Base-by-base conservation (phyloP, 1,140 invertebrate species). In the Zaprionus camerounensis region DNA sequence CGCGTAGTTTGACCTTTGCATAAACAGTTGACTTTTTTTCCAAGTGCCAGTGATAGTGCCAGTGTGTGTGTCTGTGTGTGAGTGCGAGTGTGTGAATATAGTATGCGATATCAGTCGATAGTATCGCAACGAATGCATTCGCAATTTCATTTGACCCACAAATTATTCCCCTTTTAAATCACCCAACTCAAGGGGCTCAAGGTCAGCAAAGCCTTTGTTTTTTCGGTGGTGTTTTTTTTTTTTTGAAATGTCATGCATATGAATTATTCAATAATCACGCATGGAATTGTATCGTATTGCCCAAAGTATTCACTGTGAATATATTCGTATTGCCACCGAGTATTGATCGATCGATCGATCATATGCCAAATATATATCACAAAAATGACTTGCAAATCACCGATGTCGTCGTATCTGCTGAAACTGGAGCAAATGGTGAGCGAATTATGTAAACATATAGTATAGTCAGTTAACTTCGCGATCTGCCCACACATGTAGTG, bases 371-470 rank as follows among this genome's bases (percentile, higher is more conserved):
- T 17, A 7, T 13, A 11, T 17, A 7, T 22, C 20, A 13, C 1
- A 22, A 65, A 72, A 65, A 80, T 80, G 78, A 80, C 63, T 80
- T 77, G 78, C 78, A 73, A 77, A 61, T 41, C 68, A 26, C 64
- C 78, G 49, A 69, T 73, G 65, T 72, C 69, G 56, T 84, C 69
- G 63, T 84, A 84, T 61, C 63, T 84, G 65, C 67, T 81, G 1
- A 84, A 84, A 81, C 66, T 84, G 76, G 81, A 84, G 76, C 81
- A 81, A 81, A 84, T 84, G 81, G 81, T 84, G 79, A 79, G 79
- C 11, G 2, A 22, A 22, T 17, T 13, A 12, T 26, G 4, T 56
- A n/a, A 26, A 28, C 24, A n/a, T 56, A 56, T 56, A 55, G 9
- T 56, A 56, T 56, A 55, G 9, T 11, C 28, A 6, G 22, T 15